Evolutionary conservation across 2,888 invertebrate species (phyloP).

Genomic region (Embidobia sp.): DNA sequence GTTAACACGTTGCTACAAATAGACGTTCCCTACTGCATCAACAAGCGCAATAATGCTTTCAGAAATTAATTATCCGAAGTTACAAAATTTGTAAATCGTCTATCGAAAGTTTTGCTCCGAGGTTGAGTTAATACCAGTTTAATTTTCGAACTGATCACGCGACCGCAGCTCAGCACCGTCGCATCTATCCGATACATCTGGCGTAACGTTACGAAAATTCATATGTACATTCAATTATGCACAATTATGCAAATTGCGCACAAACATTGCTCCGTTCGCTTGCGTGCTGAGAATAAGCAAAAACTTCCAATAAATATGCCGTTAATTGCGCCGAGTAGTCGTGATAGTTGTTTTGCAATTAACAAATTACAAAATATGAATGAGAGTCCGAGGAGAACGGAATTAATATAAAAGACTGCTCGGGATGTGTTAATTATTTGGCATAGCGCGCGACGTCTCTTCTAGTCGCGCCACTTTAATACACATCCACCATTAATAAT

Average conservation of each 20-base stretch:
- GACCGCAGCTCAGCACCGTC: neutral
- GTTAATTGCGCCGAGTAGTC: neutral
- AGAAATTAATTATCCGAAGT: neutral
- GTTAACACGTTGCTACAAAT: no score
- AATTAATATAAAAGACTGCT: no score
- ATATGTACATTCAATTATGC: conserved; percentile 35
- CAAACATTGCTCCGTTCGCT: conserved; percentile 9
- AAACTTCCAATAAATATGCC: neutral
- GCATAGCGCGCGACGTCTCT: no score
- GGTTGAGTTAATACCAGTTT: conserved; percentile 11
- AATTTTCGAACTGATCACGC: conserved; percentile 25
- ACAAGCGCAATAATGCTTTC: no score
- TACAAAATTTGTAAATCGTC: neutral
- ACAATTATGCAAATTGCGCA: conserved; percentile 29
- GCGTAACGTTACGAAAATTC: conserved; percentile 6
- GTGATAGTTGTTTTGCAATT: neutral
- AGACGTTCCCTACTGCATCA: no score
- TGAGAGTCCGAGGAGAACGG: no score
- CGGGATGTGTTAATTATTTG: no score
- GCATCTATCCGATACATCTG: conserved; percentile 10
- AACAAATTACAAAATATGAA: neutral
- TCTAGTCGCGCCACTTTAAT: conserved; percentile 15
- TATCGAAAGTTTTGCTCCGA: neutral
- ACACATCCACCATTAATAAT: conserved; percentile 21
- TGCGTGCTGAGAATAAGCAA: neutral